Conservation (phyloP, 2,797 vertebrate species). For the Phyllotis vaccarum region DNA sequence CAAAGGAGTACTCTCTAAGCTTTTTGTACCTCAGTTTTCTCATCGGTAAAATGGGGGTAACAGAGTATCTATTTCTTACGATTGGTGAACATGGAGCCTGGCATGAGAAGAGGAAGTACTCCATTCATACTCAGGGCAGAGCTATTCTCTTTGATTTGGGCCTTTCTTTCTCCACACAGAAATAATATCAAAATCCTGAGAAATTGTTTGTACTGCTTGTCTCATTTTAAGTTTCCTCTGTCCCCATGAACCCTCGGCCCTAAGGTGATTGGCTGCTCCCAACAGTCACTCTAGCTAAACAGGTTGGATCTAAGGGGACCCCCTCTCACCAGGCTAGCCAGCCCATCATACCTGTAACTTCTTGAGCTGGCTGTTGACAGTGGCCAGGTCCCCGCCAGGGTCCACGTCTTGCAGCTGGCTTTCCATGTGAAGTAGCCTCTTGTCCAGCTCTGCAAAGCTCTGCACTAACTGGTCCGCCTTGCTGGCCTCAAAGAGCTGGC, state of each 20-base stretch:
- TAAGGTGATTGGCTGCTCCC: neutral
- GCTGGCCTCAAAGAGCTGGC: constrained; percentile 94
- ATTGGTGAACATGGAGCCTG: neutral
- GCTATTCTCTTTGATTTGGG: neutral
- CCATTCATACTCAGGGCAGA: neutral
- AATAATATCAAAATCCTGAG: neutral
- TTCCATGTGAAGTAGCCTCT: constrained; percentile 92
- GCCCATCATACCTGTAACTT: constrained; percentile 91
- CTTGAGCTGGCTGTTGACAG: constrained; percentile 94
- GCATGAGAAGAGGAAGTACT: neutral
- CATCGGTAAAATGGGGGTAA: neutral
- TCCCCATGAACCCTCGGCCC: no score
- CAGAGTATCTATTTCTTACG: neutral
- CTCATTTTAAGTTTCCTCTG: neutral
- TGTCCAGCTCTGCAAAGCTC: constrained; percentile 93
- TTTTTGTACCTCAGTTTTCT: constrained; percentile 51
- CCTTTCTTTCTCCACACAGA: neutral
- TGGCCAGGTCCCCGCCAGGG: constrained; percentile 92
- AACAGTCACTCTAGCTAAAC: no score
- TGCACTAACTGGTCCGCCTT: constrained; percentile 93
- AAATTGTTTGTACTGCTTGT: neutral
- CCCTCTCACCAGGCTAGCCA: neutral
- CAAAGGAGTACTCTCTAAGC: neutral
- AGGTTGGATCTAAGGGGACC: neutral
- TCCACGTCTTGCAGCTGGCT: constrained; percentile 92